phyloP scores from a whole-genome alignment of 1,140 invertebrate species.

The Telenomus remus region DNA sequence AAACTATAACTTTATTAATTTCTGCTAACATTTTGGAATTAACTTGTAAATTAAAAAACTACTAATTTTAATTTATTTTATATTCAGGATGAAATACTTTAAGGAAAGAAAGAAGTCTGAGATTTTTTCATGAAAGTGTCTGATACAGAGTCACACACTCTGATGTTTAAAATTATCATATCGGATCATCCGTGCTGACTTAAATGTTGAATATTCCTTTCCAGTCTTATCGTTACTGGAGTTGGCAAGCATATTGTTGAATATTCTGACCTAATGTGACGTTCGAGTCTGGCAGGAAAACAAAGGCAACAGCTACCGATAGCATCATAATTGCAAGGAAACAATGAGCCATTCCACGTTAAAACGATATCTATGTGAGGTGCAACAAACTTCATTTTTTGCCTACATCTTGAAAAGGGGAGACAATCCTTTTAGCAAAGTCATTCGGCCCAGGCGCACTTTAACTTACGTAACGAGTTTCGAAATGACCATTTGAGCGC shows the following conservation, averaged over 20 bases:
- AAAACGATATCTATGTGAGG: slow-evolving; percentile 41
- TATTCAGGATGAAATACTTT: too few relatives aligned
- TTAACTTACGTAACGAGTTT: slow-evolving; percentile 49
- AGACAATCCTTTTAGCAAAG: slow-evolving; percentile 34
- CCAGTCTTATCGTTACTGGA: slow-evolving; percentile 34
- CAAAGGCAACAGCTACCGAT: slow-evolving; percentile 50
- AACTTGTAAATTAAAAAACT: too few relatives aligned
- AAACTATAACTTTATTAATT: too few relatives aligned
- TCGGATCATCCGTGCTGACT: slow-evolving; percentile 12
- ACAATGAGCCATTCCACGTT: slow-evolving; percentile 49
- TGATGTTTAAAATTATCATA: slow-evolving; percentile 28
- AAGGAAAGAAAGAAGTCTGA: too few relatives aligned
- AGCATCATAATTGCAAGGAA: slow-evolving; percentile 56
- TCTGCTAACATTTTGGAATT: too few relatives aligned
- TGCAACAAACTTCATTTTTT: slow-evolving; percentile 51
- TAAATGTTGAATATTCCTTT: slow-evolving; percentile 32
- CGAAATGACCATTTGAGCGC: slow-evolving; percentile 25
- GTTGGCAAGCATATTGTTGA: slow-evolving; percentile 46
- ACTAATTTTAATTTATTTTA: too few relatives aligned
- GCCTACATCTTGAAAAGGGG: slow-evolving; percentile 32
- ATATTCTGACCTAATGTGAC: slow-evolving; percentile 39
- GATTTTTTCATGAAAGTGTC: slow-evolving; percentile 1
- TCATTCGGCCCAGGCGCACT: slow-evolving; percentile 31
- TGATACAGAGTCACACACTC: background rate
- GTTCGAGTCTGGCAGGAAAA: slow-evolving; percentile 43